phyloP scores from a whole-genome alignment of 2,888 invertebrate genomes.

The Plagodis pulveraria region DNA sequence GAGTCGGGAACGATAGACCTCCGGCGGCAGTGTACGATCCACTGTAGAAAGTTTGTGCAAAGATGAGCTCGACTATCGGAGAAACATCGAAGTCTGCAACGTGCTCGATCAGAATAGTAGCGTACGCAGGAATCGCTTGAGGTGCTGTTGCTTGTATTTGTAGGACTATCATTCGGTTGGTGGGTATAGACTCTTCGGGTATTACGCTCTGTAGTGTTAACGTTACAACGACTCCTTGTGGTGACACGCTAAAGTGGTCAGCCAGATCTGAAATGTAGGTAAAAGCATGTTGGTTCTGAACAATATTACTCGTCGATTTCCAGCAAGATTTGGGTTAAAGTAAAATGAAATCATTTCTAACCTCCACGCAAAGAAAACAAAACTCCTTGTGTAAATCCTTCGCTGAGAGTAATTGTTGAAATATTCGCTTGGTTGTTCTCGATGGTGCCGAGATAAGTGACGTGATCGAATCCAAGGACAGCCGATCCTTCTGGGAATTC shows the following conservation, averaged over 20 bases:
- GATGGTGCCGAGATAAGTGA: slow-evolving; percentile 41
- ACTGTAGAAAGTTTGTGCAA: slow-evolving; percentile 42
- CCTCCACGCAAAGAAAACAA: slow-evolving; percentile 44
- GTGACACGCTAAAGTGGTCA: slow-evolving; percentile 14
- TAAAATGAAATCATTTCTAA: slow-evolving; percentile 12
- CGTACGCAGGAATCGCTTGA: slow-evolving; percentile 38
- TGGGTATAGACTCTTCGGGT: slow-evolving; percentile 43
- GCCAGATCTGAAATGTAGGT: slow-evolving; percentile 15
- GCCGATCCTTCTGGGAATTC: slow-evolving; percentile 8
- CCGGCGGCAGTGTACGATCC: slow-evolving; percentile 36
- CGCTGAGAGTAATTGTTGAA: slow-evolving; percentile 38
- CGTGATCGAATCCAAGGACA: slow-evolving; percentile 39
- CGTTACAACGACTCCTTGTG: slow-evolving; percentile 19
- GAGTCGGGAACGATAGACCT: slow-evolving; percentile 35
- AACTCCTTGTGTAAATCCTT: slow-evolving; percentile 42
- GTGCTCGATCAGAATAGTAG: slow-evolving; percentile 46
- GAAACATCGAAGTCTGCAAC: slow-evolving; percentile 17
- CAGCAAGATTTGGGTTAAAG: not conserved
- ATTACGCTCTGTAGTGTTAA: slow-evolving; percentile 30
- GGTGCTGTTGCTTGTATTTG: slow-evolving; percentile 46
- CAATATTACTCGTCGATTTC: not conserved
- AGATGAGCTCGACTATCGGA: slow-evolving; percentile 25
- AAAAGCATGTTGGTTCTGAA: not conserved
- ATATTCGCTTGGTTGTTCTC: slow-evolving; percentile 28
- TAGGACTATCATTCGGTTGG: slow-evolving; percentile 42